Percentiles rank a stretch among this genome's conserved stretches.
These are phyloP conservation scores for Odontomyia ornata DNA, from an alignment of 2,888 invertebrate species.

Conservation along the genomic window DNA sequence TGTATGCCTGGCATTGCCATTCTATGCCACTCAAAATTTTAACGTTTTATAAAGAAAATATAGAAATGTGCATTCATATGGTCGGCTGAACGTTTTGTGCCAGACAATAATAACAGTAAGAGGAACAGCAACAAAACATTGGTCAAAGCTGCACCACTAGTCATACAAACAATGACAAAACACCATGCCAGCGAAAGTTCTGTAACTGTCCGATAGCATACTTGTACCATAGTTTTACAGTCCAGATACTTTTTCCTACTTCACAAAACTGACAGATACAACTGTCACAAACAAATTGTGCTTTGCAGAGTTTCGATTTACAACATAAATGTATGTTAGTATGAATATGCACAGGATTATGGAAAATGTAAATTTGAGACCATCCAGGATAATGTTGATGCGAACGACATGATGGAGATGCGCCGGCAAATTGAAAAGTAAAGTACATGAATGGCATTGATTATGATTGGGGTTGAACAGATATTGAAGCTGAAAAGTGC, in stretches of 20 bases:
- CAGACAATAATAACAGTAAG: neutral
- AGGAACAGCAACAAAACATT: neutral
- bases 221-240: neutral
- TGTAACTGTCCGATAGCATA: constrained; percentile 1
- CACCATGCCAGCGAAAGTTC: neutral
- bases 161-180: neutral
- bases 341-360: neutral
- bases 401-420: neutral
- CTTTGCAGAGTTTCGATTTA: neutral
- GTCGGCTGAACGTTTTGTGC: neutral
- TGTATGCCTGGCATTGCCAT: neutral
- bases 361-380: neutral
- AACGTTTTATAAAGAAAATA: constrained; percentile 18
- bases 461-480: no score
- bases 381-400: neutral
- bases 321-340: neutral
- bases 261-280: constrained; percentile 15
- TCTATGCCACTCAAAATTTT: constrained; percentile 21
- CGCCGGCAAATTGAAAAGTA: neutral
- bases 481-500: no score
- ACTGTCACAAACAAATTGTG: neutral
- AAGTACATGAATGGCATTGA: neutral
- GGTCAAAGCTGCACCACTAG: neutral
- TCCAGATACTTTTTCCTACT: neutral
- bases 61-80: neutral